Conservation (phyloP, 2,113 vertebrate species). For the Clarias gariepinus region DNA sequence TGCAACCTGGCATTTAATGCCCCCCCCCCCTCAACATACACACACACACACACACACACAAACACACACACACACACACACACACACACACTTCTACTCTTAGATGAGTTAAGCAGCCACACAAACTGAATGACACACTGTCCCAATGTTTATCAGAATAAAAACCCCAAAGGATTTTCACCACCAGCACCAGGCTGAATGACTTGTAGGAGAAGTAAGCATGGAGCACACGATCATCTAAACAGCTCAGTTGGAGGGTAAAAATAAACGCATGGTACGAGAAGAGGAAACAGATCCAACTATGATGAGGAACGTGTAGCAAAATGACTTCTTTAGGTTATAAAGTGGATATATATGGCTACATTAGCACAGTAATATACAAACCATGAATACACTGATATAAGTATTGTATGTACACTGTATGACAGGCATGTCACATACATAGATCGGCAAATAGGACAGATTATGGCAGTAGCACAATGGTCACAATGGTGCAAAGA, state of each 20-base stretch:
- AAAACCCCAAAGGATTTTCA: not conserved
- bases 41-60: not conserved
- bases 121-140: not conserved
- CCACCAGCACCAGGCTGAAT: not conserved
- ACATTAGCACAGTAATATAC: not conserved
- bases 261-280: not conserved
- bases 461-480: too few relatives aligned
- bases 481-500: not conserved
- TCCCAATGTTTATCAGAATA: not conserved
- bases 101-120: not conserved
- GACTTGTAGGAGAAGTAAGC: not conserved
- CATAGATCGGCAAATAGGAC: not conserved
- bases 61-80: not conserved
- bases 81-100: not conserved
- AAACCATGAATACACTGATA: not conserved
- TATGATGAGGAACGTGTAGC: not conserved
- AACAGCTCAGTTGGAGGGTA: not conserved
- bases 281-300: not conserved
- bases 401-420: not conserved
- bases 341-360: not conserved
- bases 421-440: not conserved
- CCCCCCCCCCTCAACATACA: not conserved
- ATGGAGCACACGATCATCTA: not conserved
- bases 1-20: constrained; percentile 51
- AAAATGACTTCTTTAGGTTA: not conserved